These are phyloP conservation scores for Cygnus olor DNA, from an alignment of 2,797 vertebrate genomes.

Conservation along the genomic window DNA sequence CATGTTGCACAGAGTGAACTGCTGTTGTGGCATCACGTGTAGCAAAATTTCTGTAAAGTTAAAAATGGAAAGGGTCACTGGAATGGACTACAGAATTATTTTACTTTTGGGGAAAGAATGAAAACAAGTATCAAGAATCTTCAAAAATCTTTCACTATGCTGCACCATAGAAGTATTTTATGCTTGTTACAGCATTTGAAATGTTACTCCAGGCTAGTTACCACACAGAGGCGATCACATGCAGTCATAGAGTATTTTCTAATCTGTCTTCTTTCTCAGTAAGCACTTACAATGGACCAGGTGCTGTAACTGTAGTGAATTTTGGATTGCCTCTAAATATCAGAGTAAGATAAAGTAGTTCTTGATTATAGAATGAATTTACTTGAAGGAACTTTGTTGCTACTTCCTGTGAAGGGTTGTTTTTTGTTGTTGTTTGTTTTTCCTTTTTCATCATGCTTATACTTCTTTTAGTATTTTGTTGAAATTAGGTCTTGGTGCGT, in stretches of 20 bases:
- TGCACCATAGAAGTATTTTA: not conserved
- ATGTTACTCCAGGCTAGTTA: not conserved
- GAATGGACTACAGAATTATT: not conserved
- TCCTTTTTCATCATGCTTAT: not conserved
- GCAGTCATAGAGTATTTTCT: not conserved
- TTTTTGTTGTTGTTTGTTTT: not conserved
- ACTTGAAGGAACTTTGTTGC: not conserved
- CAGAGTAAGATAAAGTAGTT: not conserved
- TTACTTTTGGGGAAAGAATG: not conserved
- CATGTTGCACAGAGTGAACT: not conserved
- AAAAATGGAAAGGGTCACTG: not conserved
- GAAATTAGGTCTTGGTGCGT: not conserved
- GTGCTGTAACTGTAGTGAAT: not conserved
- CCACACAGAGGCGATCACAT: not conserved
- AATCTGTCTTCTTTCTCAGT: not conserved
- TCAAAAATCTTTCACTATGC: not conserved
- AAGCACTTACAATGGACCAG: not conserved
- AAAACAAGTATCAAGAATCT: not conserved
- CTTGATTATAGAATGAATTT: not conserved
- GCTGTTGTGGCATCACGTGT: not conserved
- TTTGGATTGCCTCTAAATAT: not conserved
- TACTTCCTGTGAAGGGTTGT: fast-evolving
- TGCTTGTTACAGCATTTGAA: not conserved
- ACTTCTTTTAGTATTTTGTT: not conserved
- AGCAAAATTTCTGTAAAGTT: not conserved